These are phyloP conservation scores for Hypomecis punctinalis DNA, from an alignment of 2,888 invertebrate genomes.

Conservation along the genomic window DNA sequence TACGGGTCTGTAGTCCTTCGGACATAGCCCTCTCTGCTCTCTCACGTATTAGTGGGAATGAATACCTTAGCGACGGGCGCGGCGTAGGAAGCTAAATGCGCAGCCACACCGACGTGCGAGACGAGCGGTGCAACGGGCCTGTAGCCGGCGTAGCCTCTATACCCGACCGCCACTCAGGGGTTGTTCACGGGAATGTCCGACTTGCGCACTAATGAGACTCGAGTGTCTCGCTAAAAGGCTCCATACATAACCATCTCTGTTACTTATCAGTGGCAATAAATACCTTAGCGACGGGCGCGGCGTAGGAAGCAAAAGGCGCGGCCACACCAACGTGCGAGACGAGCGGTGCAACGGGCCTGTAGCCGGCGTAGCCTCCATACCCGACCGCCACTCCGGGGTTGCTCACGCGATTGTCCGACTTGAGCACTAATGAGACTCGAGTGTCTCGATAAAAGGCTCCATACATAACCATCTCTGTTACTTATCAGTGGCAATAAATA, in stretches of 20 bases:
- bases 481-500: conserved; percentile 43
- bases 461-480: no score
- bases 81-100: conserved; percentile 45
- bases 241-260: no score
- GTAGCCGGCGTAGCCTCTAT: conserved; percentile 48
- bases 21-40: no score
- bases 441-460: no score
- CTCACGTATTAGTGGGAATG: no score
- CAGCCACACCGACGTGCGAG: conserved; percentile 65
- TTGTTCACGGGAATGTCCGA: conserved; percentile 89
- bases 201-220: conserved; percentile 89
- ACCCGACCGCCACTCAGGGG: conserved; percentile 81
- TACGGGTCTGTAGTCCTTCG: no score
- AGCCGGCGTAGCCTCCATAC: conserved; percentile 46
- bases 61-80: conserved; percentile 75
- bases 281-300: conserved; percentile 72
- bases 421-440: conserved; percentile 89
- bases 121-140: conserved; percentile 53
- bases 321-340: conserved; percentile 69
- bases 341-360: conserved; percentile 48
- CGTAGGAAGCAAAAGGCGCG: conserved; percentile 45
- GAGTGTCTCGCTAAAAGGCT: no score
- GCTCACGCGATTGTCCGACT: conserved; percentile 89
- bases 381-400: conserved; percentile 85
- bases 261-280: no score